phyloP scores from a whole-genome alignment of 1,140 invertebrate species.

The Leguminivora glycinivorella region DNA sequence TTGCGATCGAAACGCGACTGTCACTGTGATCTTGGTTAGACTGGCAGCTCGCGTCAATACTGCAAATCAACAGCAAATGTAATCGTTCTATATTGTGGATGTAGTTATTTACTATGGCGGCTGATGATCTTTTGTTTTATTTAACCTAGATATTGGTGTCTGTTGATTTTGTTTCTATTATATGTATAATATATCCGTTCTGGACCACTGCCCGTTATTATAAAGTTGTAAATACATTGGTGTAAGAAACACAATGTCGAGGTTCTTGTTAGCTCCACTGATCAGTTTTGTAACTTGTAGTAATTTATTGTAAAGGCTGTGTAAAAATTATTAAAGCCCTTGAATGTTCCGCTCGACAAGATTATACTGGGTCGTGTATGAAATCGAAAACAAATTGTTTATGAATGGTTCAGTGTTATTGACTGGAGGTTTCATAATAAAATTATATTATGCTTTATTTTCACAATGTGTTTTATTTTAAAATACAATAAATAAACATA shows the following conservation, averaged over 20 bases:
- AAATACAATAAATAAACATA: slow-evolving; percentile 31
- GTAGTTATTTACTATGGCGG: slow-evolving; percentile 23
- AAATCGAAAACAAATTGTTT: slow-evolving; percentile 70
- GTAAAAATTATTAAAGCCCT: slow-evolving; percentile 71
- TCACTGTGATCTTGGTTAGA: no score
- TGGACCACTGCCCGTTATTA: slow-evolving; percentile 56
- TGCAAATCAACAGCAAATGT: no score
- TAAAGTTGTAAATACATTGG: slow-evolving; percentile 73
- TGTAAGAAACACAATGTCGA: slow-evolving; percentile 39
- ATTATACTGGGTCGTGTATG: slow-evolving; percentile 63
- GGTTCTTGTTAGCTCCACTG: slow-evolving; percentile 68
- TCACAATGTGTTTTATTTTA: slow-evolving; percentile 66
- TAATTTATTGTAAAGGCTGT: slow-evolving; percentile 75
- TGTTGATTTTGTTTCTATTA: slow-evolving; percentile 37
- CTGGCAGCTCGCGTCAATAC: no score
- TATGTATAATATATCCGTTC: slow-evolving; percentile 31
- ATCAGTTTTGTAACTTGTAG: slow-evolving; percentile 75
- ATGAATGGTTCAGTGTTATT: slow-evolving; percentile 78
- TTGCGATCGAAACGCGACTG: no score
- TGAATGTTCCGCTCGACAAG: slow-evolving; percentile 59
- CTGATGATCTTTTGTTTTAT: slow-evolving; percentile 19
- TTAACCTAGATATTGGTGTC: slow-evolving; percentile 25
- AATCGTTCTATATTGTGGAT: not conserved
- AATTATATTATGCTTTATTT: slow-evolving; percentile 79
- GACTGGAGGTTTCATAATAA: slow-evolving; percentile 77